These are phyloP conservation scores for Drosophila paracracens DNA, from an alignment of 2,888 invertebrate species.

Conservation along the genomic window DNA sequence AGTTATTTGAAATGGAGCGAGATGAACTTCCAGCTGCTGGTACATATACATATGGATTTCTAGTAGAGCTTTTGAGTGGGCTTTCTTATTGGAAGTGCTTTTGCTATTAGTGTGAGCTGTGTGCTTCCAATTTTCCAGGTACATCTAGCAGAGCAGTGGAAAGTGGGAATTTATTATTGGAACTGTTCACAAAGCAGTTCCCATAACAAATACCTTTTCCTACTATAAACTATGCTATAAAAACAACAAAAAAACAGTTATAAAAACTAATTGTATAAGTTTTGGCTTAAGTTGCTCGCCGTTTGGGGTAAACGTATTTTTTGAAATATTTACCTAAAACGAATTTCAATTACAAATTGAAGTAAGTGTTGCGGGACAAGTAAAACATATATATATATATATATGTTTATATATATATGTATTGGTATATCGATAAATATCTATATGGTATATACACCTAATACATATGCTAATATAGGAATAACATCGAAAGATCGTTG, in stretches of 20 bases:
- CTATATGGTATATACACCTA: conserved; percentile 22
- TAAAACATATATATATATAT: conserved; percentile 22
- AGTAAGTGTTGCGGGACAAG: conserved; percentile 24
- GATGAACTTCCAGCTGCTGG: background rate
- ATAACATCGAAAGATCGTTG: conserved; percentile 59
- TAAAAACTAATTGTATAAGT: conserved; percentile 45
- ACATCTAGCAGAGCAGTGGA: background rate
- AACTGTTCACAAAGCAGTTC: conserved; percentile 23
- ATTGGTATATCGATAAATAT: conserved; percentile 6
- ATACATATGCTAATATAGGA: conserved; percentile 43
- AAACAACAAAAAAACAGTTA: conserved; percentile 11
- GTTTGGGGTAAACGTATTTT: conserved; percentile 56
- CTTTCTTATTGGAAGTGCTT: background rate
- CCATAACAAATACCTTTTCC: background rate
- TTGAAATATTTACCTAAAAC: conserved; percentile 64
- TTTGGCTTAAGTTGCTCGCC: conserved; percentile 45
- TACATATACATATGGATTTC: background rate
- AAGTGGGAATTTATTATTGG: background rate
- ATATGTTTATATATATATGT: conserved; percentile 20
- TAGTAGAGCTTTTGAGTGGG: background rate
- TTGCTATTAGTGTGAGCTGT: background rate
- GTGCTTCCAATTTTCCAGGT: background rate
- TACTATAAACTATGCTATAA: background rate
- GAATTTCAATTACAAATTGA: conserved; percentile 64
- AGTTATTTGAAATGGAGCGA: background rate